A percentile compares a stretch with the other conserved stretches of the same genome.
Conservation (phyloP, 2,888 invertebrate genomes). For the Craniophora ligustri region DNA sequence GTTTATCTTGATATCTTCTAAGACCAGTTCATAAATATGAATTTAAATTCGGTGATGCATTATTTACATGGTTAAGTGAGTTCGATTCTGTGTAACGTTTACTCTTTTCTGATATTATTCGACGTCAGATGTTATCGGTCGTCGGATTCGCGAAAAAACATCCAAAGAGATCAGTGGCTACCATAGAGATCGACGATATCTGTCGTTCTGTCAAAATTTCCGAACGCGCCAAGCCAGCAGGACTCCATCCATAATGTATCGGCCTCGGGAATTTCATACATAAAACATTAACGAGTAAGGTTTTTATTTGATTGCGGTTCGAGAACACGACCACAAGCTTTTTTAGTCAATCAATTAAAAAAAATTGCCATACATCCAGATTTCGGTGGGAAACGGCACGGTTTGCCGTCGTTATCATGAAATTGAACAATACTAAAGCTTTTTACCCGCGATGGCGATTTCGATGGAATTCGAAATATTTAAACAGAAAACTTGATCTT, state of each 20-base stretch:
- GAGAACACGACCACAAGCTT: constrained; percentile 72
- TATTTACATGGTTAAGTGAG: constrained; percentile 59
- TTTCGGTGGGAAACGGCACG: constrained; percentile 83
- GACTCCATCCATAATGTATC: constrained; percentile 86
- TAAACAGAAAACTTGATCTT: constrained; percentile 65
- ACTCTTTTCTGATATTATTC: constrained; percentile 52
- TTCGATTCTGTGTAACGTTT: constrained; percentile 38
- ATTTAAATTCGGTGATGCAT: constrained; percentile 30
- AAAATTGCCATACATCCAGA: constrained; percentile 72
- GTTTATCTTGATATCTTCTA: constrained; percentile 9
- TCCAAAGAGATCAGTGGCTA: constrained; percentile 66
- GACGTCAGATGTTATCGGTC: constrained; percentile 70
- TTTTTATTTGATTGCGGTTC: constrained; percentile 86
- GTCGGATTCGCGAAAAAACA: constrained; percentile 70
- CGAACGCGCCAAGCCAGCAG: constrained; percentile 79
- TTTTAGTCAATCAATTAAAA: constrained; percentile 78
- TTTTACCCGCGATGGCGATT: constrained; percentile 68
- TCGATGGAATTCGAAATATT: constrained; percentile 69
- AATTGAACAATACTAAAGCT: constrained; percentile 72
- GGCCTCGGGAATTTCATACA: constrained; percentile 80
- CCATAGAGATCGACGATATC: constrained; percentile 81
- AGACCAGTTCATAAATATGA: constrained; percentile 14
- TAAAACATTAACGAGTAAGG: constrained; percentile 86
- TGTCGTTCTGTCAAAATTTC: constrained; percentile 84
- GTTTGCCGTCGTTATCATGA: constrained; percentile 69